Base-by-base conservation (phyloP, 2,113 vertebrate species). In the Rhinoptilus africanus region DNA sequence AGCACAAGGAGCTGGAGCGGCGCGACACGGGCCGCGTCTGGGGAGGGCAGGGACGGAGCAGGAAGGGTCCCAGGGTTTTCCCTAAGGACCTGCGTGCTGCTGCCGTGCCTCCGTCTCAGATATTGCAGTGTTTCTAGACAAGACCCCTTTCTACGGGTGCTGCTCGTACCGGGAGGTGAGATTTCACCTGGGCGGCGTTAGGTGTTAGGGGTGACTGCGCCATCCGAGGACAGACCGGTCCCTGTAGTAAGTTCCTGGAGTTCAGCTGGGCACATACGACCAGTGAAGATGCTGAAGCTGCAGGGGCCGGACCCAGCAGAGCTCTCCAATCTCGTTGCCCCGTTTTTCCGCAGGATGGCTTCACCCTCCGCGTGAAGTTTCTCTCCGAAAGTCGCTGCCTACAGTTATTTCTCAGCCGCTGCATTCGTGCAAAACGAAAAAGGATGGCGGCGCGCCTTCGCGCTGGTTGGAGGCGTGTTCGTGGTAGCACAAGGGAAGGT, bases 1-100 rank as follows among this genome's bases (percentile, higher is more conserved):
- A 96, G 97, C n/a, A 0, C 32, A 1, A 1, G 16, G 24, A 14
- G 41, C 32, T 2, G 28, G 53, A 7, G n/a, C 10, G 6, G 60
- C 19, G 0, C 4, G 7, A 7, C 32, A 7, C 1, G 7, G 5
- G 14, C 37, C 1, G 2, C 22, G 2, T 3, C 64, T 8, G 5
- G 6, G 8, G 14, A 5, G 62, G 37, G 35, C 79, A 34, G n/a
- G 45, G 64, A 14, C 0, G 14, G 39, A 23, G 53, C 13, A 4
- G 68, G 68, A 37, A 24, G 6, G 41, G 45, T 9, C 41, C 34
- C 35, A 1, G 14, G 32, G 51, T 27, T 63, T 24, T 13, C 34
- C 37, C 30, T 1, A 2, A 30, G 20, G 16, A 1, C 3, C 1
- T 16, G 8, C 14, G 4, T 10, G 32, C 67, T 54, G 32, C 41